Percentiles rank a stretch among this genome's conserved stretches.
Conservation (phyloP, 2,797 vertebrate genomes). For the Pagetopsis macropterus region DNA sequence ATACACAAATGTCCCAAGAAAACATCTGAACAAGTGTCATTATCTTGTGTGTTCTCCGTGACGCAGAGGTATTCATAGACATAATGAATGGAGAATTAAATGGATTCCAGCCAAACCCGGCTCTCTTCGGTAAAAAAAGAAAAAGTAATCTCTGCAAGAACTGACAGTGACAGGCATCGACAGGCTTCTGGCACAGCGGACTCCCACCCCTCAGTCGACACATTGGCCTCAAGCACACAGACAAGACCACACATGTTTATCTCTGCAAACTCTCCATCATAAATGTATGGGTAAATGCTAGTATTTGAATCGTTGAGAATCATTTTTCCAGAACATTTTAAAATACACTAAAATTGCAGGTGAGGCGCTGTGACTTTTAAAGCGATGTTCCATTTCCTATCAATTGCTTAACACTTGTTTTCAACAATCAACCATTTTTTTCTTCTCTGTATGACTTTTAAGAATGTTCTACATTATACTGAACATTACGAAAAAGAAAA, state of each 20-base stretch:
- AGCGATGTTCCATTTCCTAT: background rate
- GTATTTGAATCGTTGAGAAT: background rate
- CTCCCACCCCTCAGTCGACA: no score
- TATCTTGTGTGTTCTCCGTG: no score
- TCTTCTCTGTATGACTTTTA: background rate
- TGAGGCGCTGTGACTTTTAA: no score
- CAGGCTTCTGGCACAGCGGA: no score
- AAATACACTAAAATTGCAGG: background rate
- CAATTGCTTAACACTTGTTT: background rate
- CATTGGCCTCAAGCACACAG: background rate
- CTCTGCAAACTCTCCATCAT: background rate
- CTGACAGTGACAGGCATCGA: no score
- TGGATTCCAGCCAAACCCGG: no score
- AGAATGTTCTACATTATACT: slow-evolving; percentile 1
- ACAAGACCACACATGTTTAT: slow-evolving; percentile 8
- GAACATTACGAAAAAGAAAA: background rate
- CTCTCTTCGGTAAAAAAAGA: no score
- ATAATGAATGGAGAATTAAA: no score
- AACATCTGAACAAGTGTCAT: no score
- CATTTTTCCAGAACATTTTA: background rate
- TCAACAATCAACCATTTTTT: background rate
- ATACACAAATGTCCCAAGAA: no score
- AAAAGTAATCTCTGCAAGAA: no score
- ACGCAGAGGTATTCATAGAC: no score
- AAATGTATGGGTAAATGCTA: background rate